Base-by-base conservation (phyloP, 2,797 vertebrate genomes). In the Fringilla coelebs region DNA sequence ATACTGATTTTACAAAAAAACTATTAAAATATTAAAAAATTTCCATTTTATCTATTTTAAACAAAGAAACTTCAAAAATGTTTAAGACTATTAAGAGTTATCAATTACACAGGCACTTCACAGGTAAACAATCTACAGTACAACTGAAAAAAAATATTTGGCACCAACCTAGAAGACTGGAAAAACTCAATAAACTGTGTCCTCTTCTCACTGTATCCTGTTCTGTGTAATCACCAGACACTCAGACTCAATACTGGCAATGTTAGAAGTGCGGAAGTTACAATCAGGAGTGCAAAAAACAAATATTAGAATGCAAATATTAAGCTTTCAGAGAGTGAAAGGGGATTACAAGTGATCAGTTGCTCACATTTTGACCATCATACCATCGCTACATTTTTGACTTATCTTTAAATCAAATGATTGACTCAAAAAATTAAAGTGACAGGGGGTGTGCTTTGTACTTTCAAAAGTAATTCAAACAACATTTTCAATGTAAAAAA, bases 61-160 rank as follows among this genome's bases (percentile, higher is more conserved):
- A 96, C 96, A 97, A 98, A 97, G 94, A 96, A 98, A 96, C 94
- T 96, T 89, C 93, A 97, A 97, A 98, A 98, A 97, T 97, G 95
- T 88, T 98, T 97, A 97, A 97, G 97, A 98, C 97, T 97, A 97
- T 94, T 97, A 96, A 97, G 95, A 98, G 94, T 98, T 95, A 97
- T 98, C 97, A 97, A 94, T 98, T 97, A 97, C 98, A 98, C 98
- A 98, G 98, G 98, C 98, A 98, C 98, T 98, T 98, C 98, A 98
- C 98, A 98, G 98, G 98, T 98, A 98, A 98, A 98, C 98, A 98
- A 97, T 98, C 98, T 98, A 98, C 97, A 98, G 97, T 98, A 98
- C 96, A 98, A 98, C 96, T 97, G 95, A 98, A 98, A 98, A 97
- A 94, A 95, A 93, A 96, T 97, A 97, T 98, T 98, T 98, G 98